Evolutionary conservation across 2,113 vertebrate genomes (phyloP).

Genomic region (Limanda limanda): DNA sequence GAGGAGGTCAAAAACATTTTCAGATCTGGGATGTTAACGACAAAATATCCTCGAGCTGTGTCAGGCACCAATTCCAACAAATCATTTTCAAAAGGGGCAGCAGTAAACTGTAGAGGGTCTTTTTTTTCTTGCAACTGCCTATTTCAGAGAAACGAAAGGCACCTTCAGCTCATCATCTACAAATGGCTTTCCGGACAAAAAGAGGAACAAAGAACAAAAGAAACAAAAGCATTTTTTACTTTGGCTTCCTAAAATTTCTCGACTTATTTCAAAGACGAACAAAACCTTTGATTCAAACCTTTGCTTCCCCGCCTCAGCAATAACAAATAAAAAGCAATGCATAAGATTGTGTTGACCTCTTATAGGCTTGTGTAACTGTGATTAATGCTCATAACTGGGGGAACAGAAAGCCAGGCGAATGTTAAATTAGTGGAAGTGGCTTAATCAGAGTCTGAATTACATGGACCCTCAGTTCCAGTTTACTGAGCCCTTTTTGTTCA

Average conservation of each 20-base stretch:
- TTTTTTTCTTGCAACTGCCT: slow-evolving; percentile 32
- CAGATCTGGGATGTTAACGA: slow-evolving; percentile 61
- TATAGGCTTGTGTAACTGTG: slow-evolving; percentile 65
- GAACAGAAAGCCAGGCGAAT: slow-evolving; percentile 70
- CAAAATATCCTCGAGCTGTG: slow-evolving; percentile 75
- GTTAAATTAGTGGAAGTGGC: slow-evolving; percentile 79
- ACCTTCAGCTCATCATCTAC: slow-evolving; percentile 58
- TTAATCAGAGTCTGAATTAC: slow-evolving; percentile 80
- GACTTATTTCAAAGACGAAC: slow-evolving; percentile 37
- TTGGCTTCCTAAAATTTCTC: slow-evolving; percentile 14
- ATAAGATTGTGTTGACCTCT: slow-evolving; percentile 53
- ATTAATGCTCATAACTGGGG: slow-evolving; percentile 69
- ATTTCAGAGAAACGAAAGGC: slow-evolving; percentile 66
- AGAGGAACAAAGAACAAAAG: slow-evolving; percentile 35
- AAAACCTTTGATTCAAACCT: slow-evolving; percentile 34
- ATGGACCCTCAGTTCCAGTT: slow-evolving; percentile 79
- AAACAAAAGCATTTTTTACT: slow-evolving; percentile 26
- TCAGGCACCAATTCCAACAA: slow-evolving; percentile 77
- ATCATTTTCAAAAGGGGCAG: slow-evolving; percentile 78
- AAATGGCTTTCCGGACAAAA: slow-evolving; percentile 41
- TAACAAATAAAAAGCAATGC: slow-evolving; percentile 35
- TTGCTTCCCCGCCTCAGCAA: slow-evolving; percentile 22
- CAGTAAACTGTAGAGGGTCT: slow-evolving; percentile 56
- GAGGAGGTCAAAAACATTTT: slow-evolving; percentile 53
- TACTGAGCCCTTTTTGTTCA: slow-evolving; percentile 78